These are phyloP conservation scores for Bubo scandiacus DNA, from an alignment of 2,113 vertebrate genomes.

Conservation along the genomic window DNA sequence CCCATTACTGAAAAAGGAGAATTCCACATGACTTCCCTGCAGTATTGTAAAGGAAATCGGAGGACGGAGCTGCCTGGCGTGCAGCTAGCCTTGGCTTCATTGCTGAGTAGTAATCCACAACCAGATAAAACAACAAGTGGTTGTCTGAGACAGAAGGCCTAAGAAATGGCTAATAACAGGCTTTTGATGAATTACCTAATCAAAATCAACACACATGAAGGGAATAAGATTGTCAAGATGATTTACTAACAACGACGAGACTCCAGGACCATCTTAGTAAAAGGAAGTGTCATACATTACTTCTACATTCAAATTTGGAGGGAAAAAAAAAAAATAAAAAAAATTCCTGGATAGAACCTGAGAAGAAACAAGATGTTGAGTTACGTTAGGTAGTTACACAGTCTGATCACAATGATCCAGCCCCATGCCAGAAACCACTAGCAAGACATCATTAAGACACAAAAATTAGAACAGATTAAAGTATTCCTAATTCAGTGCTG, in stretches of 20 bases:
- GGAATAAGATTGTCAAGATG: not conserved
- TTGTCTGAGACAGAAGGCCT: not conserved
- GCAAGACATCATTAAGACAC: not conserved
- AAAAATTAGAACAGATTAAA: not conserved
- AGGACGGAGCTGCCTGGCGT: not conserved
- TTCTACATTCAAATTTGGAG: not conserved
- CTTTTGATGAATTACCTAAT: not conserved
- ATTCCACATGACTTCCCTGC: not conserved
- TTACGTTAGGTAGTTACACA: not conserved
- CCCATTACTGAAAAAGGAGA: not conserved
- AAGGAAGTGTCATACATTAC: not conserved
- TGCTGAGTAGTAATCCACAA: not conserved
- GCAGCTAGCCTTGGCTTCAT: not conserved
- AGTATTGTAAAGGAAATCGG: not conserved
- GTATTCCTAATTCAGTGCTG: not conserved
- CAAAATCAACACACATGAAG: not conserved
- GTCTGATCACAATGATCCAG: not conserved
- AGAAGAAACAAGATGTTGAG: not conserved
- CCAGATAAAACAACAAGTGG: not conserved
- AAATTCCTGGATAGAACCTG: not conserved
- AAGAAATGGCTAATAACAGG: not conserved
- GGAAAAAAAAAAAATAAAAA: not conserved
- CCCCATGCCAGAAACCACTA: not conserved
- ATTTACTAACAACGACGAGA: not conserved
- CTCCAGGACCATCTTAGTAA: not conserved